These are phyloP conservation scores for Premnoplex brunnescens DNA, from an alignment of 2,797 vertebrate genomes.

Conservation along the genomic window DNA sequence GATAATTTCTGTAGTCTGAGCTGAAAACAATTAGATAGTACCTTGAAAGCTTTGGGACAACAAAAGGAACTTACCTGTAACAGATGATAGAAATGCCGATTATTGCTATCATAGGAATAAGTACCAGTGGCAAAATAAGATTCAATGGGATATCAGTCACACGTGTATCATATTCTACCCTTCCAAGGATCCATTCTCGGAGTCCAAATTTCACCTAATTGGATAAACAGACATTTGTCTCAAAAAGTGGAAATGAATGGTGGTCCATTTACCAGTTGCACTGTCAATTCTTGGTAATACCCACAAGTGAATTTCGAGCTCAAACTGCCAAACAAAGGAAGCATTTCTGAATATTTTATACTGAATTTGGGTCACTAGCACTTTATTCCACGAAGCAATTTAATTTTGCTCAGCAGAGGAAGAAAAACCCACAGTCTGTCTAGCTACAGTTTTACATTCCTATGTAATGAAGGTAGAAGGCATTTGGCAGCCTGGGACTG, in stretches of 20 bases:
- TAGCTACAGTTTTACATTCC: not conserved
- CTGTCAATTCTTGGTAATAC: not conserved
- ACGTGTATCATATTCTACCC: slow-evolving; percentile 84
- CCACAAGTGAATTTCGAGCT: not conserved
- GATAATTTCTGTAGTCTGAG: not conserved
- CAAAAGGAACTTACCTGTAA: slow-evolving; percentile 84
- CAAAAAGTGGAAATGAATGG: not conserved
- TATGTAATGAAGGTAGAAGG: not conserved
- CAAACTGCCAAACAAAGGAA: slow-evolving; percentile 11
- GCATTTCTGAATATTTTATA: slow-evolving; percentile 1
- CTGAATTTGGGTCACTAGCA: slow-evolving; percentile 1
- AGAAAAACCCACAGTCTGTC: not conserved
- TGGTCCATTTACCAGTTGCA: not conserved
- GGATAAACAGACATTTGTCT: not conserved
- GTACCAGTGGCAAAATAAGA: slow-evolving; percentile 90
- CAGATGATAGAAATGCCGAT: slow-evolving; percentile 88
- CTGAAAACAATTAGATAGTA: not conserved
- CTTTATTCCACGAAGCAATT: slow-evolving; percentile 7
- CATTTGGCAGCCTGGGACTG: not conserved
- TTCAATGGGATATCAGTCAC: slow-evolving; percentile 83
- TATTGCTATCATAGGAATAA: slow-evolving; percentile 90
- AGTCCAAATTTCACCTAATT: slow-evolving; percentile 90
- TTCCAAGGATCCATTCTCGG: slow-evolving; percentile 87
- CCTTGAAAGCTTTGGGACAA: slow-evolving; percentile 16
- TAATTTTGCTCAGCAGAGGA: slow-evolving; percentile 1